Evolutionary conservation across 2,113 vertebrate species (phyloP).

Genomic region (Myxocyprinus asiaticus): DNA sequence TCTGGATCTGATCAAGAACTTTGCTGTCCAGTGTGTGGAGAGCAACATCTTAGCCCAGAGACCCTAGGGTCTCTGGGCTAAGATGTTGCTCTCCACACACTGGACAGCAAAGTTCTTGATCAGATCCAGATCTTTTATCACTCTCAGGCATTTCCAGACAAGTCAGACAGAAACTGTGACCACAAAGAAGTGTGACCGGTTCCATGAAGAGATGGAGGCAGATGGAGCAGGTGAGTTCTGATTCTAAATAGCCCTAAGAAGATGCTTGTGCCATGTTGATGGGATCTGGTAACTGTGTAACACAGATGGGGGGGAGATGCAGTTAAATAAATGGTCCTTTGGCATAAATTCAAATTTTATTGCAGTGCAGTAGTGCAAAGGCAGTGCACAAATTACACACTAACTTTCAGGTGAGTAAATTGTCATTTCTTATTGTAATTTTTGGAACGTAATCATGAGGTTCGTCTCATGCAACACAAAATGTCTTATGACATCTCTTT

Average conservation of each 20-base stretch:
- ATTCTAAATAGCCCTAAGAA: conserved; percentile 35
- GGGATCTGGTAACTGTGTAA: conserved; percentile 31
- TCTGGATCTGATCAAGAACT: conserved; percentile 63
- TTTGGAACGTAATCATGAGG: no score
- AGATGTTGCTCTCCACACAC: conserved; percentile 65
- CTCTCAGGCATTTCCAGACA: conserved; percentile 66
- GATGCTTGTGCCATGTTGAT: conserved; percentile 56
- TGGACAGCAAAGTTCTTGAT: conserved; percentile 70
- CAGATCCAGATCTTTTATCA: conserved; percentile 57
- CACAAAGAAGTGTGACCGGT: conserved; percentile 69
- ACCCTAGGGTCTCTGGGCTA: conserved; percentile 44
- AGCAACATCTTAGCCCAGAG: conserved; percentile 48
- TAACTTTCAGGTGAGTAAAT: no score
- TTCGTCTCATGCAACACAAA: no score
- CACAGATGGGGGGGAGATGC: no score
- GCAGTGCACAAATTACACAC: no score
- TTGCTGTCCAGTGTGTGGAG: conserved; percentile 73
- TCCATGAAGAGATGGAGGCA: conserved; percentile 67
- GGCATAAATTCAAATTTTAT: no score
- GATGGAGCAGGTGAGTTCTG: conserved; percentile 67
- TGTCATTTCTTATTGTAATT: no score
- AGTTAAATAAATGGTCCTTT: no score
- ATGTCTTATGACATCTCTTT: no score
- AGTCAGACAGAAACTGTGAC: conserved; percentile 67
- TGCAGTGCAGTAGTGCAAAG: no score